A percentile compares a stretch with the other conserved stretches of the same genome.
Conservation (phyloP, 2,888 invertebrate species). For the Pardosa pseudoannulata region DNA sequence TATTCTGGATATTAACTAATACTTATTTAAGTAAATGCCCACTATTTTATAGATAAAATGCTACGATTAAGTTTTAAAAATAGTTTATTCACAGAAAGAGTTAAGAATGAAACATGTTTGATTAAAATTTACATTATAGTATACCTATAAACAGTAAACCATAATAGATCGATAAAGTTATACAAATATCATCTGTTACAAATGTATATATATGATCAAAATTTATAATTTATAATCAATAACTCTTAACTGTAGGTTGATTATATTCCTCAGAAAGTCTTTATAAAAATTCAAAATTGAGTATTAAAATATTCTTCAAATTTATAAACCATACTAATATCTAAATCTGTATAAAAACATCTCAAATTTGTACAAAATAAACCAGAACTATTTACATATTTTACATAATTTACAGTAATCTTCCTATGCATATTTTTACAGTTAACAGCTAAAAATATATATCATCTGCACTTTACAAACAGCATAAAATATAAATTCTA, state of each 20-base stretch:
- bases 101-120: neutral
- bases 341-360: neutral
- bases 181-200: neutral
- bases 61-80: no score
- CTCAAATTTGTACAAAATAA: neutral
- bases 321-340: neutral
- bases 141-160: neutral
- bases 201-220: neutral
- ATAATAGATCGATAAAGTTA: neutral
- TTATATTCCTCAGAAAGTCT: no score
- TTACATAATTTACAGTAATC: constrained; percentile 19
- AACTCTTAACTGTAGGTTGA: no score
- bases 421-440: neutral
- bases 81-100: no score
- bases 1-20: no score
- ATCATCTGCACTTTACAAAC: neutral
- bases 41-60: no score
- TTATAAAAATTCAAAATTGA: no score
- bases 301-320: neutral
- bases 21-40: no score
- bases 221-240: neutral
- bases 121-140: neutral
- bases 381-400: constrained; percentile 15
- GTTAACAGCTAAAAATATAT: neutral
- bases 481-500: neutral